A percentile compares a stretch with the other conserved stretches of the same genome.
Evolutionary conservation across 1,140 invertebrate species (phyloP).

Genomic region (Ctenoplectra terminalis): DNA sequence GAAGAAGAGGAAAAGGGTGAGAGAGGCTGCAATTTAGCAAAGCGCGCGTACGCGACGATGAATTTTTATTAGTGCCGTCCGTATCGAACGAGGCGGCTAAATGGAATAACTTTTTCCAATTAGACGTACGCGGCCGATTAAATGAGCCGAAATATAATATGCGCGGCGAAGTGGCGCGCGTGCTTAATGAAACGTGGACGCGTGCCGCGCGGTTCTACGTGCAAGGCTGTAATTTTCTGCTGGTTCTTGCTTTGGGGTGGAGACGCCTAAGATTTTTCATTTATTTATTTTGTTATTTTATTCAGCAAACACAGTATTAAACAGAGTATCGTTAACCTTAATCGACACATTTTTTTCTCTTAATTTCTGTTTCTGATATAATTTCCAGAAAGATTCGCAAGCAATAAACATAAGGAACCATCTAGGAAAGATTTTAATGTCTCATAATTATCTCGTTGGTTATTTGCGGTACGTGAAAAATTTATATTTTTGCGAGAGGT

Average conservation of each 20-base stretch:
- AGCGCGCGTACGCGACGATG: slow-evolving; percentile 41
- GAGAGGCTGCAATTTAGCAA: slow-evolving; percentile 55
- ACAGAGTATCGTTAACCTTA: no score
- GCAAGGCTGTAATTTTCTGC: background rate
- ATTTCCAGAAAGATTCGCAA: no score
- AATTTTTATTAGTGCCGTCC: slow-evolving; percentile 55
- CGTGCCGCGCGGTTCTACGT: background rate
- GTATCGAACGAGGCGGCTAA: slow-evolving; percentile 22
- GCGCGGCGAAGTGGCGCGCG: slow-evolving; percentile 2
- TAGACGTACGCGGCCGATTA: slow-evolving; percentile 41
- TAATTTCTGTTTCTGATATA: no score
- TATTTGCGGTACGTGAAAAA: no score
- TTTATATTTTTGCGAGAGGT: no score
- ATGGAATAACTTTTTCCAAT: slow-evolving; percentile 47
- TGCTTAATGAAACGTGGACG: slow-evolving; percentile 18
- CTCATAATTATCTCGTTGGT: no score
- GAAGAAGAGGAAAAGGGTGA: background rate
- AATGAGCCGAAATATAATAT: slow-evolving; percentile 34
- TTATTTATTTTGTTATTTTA: no score
- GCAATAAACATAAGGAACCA: no score
- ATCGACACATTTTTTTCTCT: no score
- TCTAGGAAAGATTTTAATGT: no score
- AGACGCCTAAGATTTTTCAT: no score
- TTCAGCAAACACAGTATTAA: no score
- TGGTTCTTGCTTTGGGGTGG: background rate